Percentiles rank a stretch among this genome's conserved stretches.
These are phyloP conservation scores for Philereme transversata DNA, from an alignment of 2,888 invertebrate genomes.

Conservation along the genomic window DNA sequence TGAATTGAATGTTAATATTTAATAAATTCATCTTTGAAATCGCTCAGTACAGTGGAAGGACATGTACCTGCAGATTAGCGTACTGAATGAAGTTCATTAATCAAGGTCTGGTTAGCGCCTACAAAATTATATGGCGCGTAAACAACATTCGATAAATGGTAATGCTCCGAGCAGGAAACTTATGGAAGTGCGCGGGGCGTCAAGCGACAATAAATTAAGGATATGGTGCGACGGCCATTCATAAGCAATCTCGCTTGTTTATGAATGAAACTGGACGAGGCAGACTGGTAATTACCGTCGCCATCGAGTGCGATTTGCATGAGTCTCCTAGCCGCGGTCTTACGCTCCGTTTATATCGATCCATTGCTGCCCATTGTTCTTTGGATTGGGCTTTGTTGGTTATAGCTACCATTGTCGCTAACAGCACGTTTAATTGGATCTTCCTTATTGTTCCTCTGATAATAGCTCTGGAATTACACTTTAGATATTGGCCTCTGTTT, in stretches of 20 bases:
- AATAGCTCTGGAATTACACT: constrained; percentile 47
- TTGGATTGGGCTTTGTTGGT: constrained; percentile 63
- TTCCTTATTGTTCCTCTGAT: constrained; percentile 57
- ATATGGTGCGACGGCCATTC: constrained; percentile 70
- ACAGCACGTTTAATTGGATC: constrained; percentile 59
- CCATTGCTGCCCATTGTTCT: constrained; percentile 68
- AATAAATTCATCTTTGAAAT: constrained; percentile 53
- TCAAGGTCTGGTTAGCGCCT: constrained; percentile 65
- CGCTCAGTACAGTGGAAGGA: constrained; percentile 35
- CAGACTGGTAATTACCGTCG: constrained; percentile 73
- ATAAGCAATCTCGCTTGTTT: constrained; percentile 75
- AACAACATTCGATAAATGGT: constrained; percentile 75
- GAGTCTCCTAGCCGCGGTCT: constrained; percentile 45
- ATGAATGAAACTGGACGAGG: constrained; percentile 72
- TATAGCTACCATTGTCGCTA: constrained; percentile 59
- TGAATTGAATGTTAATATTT: constrained; percentile 68
- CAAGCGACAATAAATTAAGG: constrained; percentile 74
- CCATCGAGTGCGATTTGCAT: constrained; percentile 75
- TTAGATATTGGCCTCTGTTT: constrained; percentile 38
- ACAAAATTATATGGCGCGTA: constrained; percentile 61
- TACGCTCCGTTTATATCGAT: constrained; percentile 53
- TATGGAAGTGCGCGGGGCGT: constrained; percentile 65
- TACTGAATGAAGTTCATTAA: constrained; percentile 69
- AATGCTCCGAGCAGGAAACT: constrained; percentile 71
- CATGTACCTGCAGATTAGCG: constrained; percentile 47